Evolutionary conservation across 2,888 invertebrate genomes (phyloP), one percentile per base, ranked within the genome.

Genomic region (Archips crataeganus): DNA sequence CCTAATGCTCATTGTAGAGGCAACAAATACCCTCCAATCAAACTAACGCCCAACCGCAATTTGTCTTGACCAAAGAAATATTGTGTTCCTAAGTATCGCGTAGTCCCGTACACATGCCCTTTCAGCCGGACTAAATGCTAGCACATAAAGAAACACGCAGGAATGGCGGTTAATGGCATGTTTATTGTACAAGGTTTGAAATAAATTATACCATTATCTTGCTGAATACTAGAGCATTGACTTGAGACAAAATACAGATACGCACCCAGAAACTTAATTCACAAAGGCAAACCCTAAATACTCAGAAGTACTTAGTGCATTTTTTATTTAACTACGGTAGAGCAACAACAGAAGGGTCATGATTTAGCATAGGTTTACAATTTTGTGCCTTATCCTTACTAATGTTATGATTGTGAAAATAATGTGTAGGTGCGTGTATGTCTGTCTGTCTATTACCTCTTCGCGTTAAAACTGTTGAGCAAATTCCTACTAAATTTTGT

Each of bases 11-110:
- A 90, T 92, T 92, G 92, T 91, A 92, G 90, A 92, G 87, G 91
- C 89, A 93, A 93, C 94, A 93, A 94, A 94, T 89, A 91, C 86
- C 91, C 86, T 85, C 86, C 89, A 92, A 93, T 94, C 94, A 92
- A 92, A 92, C 91, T 91, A 91, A 92, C 90, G 90, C 89, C 85
- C 90, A 86, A 90, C 92, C 91, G 89, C 91, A 85, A 93, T 94
- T 93, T 90, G 89, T 93, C 89, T 88, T 86, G 82, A 82, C 85
- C 82, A 83, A 87, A 92, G 93, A 93, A 88, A 91, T 91, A 93
- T 91, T 84, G 89, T 87, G 85, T 87, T 87, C 84, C 86, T 88
- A 86, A 88, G 84, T 85, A 82, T 78, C 81, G 80, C 61, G 34
- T 71, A 45, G 71, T 67, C 63, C 39, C 63, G 70, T 57, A 49